Conservation (phyloP, 1,140 invertebrate species). For the Diabrotica virgifera region DNA sequence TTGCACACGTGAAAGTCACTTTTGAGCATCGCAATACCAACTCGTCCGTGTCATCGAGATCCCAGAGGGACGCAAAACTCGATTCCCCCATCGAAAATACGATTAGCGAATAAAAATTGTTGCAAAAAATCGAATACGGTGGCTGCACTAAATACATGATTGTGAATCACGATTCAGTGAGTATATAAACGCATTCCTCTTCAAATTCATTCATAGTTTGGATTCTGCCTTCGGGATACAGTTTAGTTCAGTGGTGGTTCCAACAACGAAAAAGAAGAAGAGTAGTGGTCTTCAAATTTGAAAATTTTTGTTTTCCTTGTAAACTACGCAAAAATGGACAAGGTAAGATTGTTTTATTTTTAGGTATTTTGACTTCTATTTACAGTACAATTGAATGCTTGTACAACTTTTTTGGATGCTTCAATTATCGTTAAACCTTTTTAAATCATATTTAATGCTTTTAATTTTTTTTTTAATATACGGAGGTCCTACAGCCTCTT, state of each 20-base stretch:
- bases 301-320: neutral
- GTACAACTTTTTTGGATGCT: no score
- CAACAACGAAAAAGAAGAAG: neutral
- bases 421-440: no score
- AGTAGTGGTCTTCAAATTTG: neutral
- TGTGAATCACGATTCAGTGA: conserved; percentile 51
- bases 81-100: conserved; percentile 28
- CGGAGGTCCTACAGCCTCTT: no score
- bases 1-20: conserved; percentile 29
- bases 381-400: no score
- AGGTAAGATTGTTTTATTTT: conserved; percentile 15
- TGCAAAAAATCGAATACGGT: conserved; percentile 48
- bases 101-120: conserved; percentile 37
- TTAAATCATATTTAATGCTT: no score
- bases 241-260: conserved; percentile 4
- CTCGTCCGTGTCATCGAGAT: conserved; percentile 12
- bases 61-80: conserved; percentile 20
- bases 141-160: conserved; percentile 55
- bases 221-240: conserved; percentile 26
- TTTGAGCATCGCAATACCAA: conserved; percentile 22
- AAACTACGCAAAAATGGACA: conserved; percentile 13
- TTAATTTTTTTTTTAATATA: no score
- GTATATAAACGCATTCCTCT: conserved; percentile 53
- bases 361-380: no score
- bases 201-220: conserved; percentile 50